phyloP scores from a whole-genome alignment of 2,113 vertebrate genomes.

The Rhadina sibilatrix region DNA sequence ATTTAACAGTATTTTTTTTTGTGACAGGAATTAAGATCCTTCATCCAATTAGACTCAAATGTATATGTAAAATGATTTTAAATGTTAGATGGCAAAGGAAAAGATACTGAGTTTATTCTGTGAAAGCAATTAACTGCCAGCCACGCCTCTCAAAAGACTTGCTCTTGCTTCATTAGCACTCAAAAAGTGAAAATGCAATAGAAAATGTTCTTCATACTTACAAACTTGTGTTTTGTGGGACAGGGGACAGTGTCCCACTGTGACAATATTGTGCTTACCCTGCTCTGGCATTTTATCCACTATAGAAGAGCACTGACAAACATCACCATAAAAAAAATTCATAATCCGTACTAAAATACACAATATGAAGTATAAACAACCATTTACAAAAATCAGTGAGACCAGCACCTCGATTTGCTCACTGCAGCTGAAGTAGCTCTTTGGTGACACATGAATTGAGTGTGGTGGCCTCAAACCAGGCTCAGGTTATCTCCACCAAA shows the following conservation, averaged over 20 bases:
- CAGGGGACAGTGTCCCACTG: background rate
- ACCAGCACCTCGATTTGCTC: background rate
- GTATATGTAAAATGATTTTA: slow-evolving; percentile 35
- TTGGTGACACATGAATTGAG: background rate
- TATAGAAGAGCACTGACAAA: background rate
- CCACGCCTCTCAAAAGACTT: background rate
- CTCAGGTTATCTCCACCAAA: background rate
- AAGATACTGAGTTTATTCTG: background rate
- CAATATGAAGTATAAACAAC: background rate
- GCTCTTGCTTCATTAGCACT: background rate
- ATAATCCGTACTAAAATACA: background rate
- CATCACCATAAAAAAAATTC: background rate
- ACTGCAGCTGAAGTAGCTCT: background rate
- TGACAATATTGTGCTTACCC: background rate
- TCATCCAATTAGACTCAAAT: slow-evolving; percentile 65
- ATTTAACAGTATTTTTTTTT: slow-evolving; percentile 53
- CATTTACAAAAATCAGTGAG: background rate
- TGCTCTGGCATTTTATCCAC: background rate
- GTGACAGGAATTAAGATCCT: slow-evolving; percentile 63
- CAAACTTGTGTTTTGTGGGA: background rate
- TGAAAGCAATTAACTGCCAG: background rate
- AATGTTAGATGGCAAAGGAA: slow-evolving; percentile 7
- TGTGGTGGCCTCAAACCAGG: background rate
- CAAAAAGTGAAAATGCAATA: background rate
- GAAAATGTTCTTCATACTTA: background rate